phyloP scores from a whole-genome alignment of 2,113 vertebrate species.

The Mionectes macconnelli region DNA sequence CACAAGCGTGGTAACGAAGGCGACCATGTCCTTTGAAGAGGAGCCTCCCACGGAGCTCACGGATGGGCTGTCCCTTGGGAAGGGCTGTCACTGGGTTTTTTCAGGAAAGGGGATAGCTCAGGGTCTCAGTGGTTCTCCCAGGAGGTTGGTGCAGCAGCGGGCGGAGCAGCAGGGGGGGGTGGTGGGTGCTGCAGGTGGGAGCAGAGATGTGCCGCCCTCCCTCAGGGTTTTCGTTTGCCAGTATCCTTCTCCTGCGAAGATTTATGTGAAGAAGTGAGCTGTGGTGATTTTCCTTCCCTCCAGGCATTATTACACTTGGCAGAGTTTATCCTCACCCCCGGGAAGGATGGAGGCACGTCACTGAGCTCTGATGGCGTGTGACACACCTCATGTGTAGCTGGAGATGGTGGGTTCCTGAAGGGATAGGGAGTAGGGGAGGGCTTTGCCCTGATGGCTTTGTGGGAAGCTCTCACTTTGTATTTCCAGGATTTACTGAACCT shows the following conservation, averaged over 20 bases:
- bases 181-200: not conserved
- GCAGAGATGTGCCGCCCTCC: not conserved
- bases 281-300: not conserved
- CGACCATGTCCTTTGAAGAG: accelerated
- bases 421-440: not conserved
- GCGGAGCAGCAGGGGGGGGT: not conserved
- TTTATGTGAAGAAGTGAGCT: not conserved
- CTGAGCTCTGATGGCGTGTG: not conserved
- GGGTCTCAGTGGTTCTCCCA: not conserved
- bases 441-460: not conserved
- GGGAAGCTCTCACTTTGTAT: not conserved
- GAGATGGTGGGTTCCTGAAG: not conserved
- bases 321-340: not conserved
- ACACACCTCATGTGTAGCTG: not conserved
- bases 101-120: not conserved
- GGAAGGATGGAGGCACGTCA: not conserved
- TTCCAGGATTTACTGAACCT: not conserved
- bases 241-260: not conserved
- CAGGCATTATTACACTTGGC: not conserved
- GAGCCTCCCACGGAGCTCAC: not conserved
- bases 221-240: not conserved
- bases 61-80: not conserved
- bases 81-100: not conserved
- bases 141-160: not conserved
- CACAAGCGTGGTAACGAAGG: not conserved